Conservation (phyloP, 1,140 invertebrate species). For the Drosophila oshimai region DNA sequence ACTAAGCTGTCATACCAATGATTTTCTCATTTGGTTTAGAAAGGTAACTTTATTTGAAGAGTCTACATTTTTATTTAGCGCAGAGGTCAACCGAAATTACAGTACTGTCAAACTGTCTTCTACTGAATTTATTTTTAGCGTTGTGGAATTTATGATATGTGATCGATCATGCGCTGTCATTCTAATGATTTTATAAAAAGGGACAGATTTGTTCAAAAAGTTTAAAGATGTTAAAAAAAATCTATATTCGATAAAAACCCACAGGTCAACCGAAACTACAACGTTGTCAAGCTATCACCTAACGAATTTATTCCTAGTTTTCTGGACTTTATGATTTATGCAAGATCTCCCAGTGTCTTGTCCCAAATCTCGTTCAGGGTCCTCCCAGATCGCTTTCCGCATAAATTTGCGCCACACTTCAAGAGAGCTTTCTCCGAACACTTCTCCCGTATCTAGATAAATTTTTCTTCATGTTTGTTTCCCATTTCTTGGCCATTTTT, state of each 20-base stretch:
- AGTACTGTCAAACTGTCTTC: too few species aligned
- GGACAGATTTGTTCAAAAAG: too few species aligned
- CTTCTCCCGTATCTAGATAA: slow-evolving; percentile 36
- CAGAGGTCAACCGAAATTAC: too few species aligned
- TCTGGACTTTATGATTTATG: slow-evolving; percentile 8
- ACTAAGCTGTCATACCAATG: neutral
- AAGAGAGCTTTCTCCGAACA: slow-evolving; percentile 43
- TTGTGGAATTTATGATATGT: too few species aligned
- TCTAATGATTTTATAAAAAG: too few species aligned
- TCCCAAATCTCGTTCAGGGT: slow-evolving; percentile 7
- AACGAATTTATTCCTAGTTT: neutral
- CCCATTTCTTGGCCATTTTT: slow-evolving; percentile 30
- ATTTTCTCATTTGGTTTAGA: neutral
- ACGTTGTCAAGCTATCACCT: neutral
- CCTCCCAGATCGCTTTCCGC: slow-evolving; percentile 20
- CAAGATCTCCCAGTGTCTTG: neutral
- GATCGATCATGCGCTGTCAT: too few species aligned
- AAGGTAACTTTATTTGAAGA: too few species aligned
- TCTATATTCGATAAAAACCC: too few species aligned
- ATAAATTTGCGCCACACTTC: slow-evolving; percentile 35
- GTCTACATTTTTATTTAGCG: too few species aligned
- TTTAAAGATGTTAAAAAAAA: too few species aligned
- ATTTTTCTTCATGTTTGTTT: slow-evolving; percentile 40
- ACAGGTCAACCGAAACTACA: neutral
- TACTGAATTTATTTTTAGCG: too few species aligned